Conservation (phyloP, 1,140 invertebrate species). For the Leptopilina boulardi region DNA sequence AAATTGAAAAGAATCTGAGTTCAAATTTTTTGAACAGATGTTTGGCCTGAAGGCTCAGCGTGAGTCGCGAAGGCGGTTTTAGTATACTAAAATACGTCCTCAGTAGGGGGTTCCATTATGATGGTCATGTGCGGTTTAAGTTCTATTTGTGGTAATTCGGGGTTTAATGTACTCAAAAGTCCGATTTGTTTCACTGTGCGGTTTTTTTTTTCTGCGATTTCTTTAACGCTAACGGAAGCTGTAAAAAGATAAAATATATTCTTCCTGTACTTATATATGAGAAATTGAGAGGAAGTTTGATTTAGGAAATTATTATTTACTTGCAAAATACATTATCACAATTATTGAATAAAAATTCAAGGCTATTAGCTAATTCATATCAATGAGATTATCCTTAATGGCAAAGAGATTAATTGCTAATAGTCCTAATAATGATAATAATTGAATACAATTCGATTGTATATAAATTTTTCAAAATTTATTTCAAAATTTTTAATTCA, state of each 20-base stretch:
- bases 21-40: conserved; percentile 63
- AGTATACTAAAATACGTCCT: conserved; percentile 73
- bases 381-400: too few species aligned
- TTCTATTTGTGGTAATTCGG: conserved; percentile 77
- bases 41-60: conserved; percentile 72
- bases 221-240: conserved; percentile 54
- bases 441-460: too few species aligned
- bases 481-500: too few species aligned
- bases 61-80: conserved; percentile 71
- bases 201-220: not conserved
- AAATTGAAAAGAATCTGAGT: conserved; percentile 33
- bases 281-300: not conserved
- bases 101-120: conserved; percentile 75
- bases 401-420: too few species aligned
- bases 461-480: too few species aligned
- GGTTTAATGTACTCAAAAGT: conserved; percentile 73
- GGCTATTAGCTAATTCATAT: too few species aligned
- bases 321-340: too few species aligned
- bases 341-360: too few species aligned
- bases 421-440: too few species aligned
- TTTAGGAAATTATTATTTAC: not conserved
- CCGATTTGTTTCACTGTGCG: conserved; percentile 37
- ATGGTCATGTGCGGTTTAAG: conserved; percentile 74
- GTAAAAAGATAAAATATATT: conserved; percentile 69
- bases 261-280: conserved; percentile 60